phyloP scores from a whole-genome alignment of 1,140 invertebrate genomes.

The Melanaphis sacchari region DNA sequence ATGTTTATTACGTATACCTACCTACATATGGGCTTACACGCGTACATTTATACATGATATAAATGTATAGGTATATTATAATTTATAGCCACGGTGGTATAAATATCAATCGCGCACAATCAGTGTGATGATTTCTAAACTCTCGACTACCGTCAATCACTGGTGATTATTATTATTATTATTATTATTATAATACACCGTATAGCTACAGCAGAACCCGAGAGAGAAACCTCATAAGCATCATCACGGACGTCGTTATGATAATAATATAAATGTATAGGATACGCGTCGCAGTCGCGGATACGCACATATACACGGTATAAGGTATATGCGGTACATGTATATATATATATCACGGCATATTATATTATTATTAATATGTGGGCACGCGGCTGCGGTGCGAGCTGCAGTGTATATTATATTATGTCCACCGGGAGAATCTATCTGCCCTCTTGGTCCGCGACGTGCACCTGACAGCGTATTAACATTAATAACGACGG shows the following conservation, averaged over 20 bases:
- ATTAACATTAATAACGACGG: slow-evolving; percentile 27
- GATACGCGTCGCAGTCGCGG: neutral
- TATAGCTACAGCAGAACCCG: neutral
- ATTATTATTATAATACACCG: neutral
- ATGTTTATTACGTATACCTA: neutral
- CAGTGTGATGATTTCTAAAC: slow-evolving; percentile 23
- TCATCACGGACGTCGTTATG: slow-evolving; percentile 13
- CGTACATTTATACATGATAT: no score
- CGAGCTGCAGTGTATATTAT: no score
- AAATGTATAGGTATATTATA: neutral
- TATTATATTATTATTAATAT: neutral
- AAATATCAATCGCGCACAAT: slow-evolving; percentile 20
- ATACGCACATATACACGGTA: neutral
- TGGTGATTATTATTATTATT: neutral
- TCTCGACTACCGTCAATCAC: slow-evolving; percentile 46
- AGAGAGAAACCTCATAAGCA: slow-evolving; percentile 43
- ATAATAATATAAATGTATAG: neutral
- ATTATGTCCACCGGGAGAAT: slow-evolving; percentile 4
- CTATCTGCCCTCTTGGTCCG: slow-evolving; percentile 19
- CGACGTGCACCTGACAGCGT: slow-evolving; percentile 8
- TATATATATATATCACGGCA: neutral
- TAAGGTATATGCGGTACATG: neutral
- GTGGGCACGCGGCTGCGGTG: neutral
- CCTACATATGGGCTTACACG: neutral
- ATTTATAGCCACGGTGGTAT: neutral